phyloP scores from a whole-genome alignment of 2,113 vertebrate species.

The Perca schrenkii region DNA sequence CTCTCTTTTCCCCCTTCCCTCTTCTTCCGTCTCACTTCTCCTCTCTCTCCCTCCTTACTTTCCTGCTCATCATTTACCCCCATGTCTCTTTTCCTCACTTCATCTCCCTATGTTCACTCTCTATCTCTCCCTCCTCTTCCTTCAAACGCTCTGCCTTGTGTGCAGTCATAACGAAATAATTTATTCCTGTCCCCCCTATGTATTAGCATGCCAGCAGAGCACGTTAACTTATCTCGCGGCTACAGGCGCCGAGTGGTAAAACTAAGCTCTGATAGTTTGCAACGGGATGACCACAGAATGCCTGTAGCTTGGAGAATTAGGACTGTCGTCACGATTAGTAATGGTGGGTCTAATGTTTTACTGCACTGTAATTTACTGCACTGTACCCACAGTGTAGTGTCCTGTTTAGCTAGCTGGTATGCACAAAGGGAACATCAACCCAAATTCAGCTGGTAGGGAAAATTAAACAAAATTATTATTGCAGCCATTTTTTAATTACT shows the following conservation, averaged over 20 bases:
- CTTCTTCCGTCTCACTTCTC: conserved; percentile 14
- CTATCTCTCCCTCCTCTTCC: conserved; percentile 23
- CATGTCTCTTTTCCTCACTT: conserved; percentile 19
- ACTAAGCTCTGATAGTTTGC: conserved; percentile 80
- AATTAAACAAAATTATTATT: conserved; percentile 35
- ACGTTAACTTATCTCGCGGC: conserved; percentile 81
- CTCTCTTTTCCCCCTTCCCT: conserved; percentile 1
- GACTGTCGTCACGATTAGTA: conserved; percentile 73
- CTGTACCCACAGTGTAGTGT: conserved; percentile 28
- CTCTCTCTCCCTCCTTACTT: conserved; percentile 19
- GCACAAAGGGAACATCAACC: conserved; percentile 40
- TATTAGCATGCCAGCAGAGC: conserved; percentile 75
- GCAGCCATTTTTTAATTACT: conserved; percentile 7
- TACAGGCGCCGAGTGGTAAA: conserved; percentile 76
- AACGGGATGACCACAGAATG: conserved; percentile 78
- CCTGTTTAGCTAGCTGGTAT: conserved; percentile 34
- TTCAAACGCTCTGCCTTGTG: conserved; percentile 64
- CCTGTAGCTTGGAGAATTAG: conserved; percentile 75
- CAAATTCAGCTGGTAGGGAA: conserved; percentile 38
- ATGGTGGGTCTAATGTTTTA: conserved; percentile 72
- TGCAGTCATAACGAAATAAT: conserved; percentile 79
- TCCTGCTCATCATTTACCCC: conserved; percentile 42
- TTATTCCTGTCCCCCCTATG: conserved; percentile 67
- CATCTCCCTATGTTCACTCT: conserved; percentile 47
- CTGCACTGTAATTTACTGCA: conserved; percentile 63